Conservation (phyloP, 1,140 invertebrate genomes). For the Thrips palmi region DNA sequence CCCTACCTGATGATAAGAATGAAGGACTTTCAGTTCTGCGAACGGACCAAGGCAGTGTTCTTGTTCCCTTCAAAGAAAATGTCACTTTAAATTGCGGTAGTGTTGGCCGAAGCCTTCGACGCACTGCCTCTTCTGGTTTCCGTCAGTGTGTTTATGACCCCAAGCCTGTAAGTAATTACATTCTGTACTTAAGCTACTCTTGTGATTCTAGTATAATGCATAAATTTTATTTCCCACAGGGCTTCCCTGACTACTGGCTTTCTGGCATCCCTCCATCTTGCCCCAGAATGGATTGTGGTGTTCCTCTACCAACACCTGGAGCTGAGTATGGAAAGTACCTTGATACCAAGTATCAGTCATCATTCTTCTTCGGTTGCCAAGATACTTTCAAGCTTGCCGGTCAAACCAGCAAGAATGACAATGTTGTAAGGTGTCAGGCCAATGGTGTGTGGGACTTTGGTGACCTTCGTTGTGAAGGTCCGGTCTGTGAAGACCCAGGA, state of each 20-base stretch:
- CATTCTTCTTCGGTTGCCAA: conserved; percentile 91
- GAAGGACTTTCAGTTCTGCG: conserved; percentile 62
- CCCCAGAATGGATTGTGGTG: conserved; percentile 70
- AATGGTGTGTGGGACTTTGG: conserved; percentile 96
- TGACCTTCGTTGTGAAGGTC: conserved; percentile 85
- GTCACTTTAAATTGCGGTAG: conserved; percentile 66
- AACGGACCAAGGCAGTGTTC: conserved; percentile 53
- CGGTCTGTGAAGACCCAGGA: conserved; percentile 88
- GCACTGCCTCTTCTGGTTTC: conserved; percentile 62
- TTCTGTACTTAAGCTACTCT: neutral
- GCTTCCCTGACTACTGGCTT: conserved; percentile 80
- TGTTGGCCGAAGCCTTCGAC: conserved; percentile 53
- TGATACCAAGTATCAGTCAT: conserved; percentile 78
- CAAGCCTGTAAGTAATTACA: conserved; percentile 38
- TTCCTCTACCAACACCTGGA: conserved; percentile 72
- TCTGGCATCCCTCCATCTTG: conserved; percentile 71
- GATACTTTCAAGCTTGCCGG: conserved; percentile 88
- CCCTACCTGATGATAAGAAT: conserved; percentile 69
- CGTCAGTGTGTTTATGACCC: conserved; percentile 93
- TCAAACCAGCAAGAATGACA: conserved; percentile 77
- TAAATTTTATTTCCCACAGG: conserved; percentile 28
- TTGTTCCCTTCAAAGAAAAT: conserved; percentile 77
- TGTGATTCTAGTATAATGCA: neutral
- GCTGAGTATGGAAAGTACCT: conserved; percentile 75
- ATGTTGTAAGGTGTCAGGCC: conserved; percentile 76